Base-by-base conservation (phyloP, 1,140 invertebrate species). In the Himalopsyche phryganea region DNA sequence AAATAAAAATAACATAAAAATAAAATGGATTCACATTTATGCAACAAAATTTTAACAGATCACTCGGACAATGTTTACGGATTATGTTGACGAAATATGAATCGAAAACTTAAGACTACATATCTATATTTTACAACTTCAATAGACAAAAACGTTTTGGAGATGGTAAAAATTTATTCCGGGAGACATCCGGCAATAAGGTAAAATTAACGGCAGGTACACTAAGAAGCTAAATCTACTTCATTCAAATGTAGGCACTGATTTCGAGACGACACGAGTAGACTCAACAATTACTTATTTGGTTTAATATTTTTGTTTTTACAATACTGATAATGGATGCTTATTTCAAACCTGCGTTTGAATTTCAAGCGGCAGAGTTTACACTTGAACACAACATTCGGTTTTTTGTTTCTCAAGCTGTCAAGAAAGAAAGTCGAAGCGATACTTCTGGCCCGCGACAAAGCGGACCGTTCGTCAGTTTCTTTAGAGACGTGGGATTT, bases 291-390 rank as follows among this genome's bases (percentile, higher is more conserved):
- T 45, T 44, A 51, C 28, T 48, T 49, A 45, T 48, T 56, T 28
- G 23, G 23, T 28, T 28, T 41, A 13, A 20, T 36, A 48, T 23
- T 38, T 45, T 42, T 57, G 33, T 53, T 59, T 38, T 63, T 63
- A 49, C 61, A 60, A 53, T 50, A 42, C 40, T 58, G 45, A 20
- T 45, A 56, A 38, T 64, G 62, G n/a, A 60, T 44, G 49, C 53
- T 58, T 35, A 58, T 52, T 41, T 60, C 62, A 51, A 44, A 60
- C 42, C 58, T 60, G 20, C 41, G 45, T 41, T 60, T 49, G 17
- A 64, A 64, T 49, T 64, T 64, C 45, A 64, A 44, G 15, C 49
- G 51, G 41, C 62, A 64, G n/a, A 50, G 53, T 50, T 64, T 64
- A 17, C 62, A 64, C 47, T 42, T 64, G 42, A 53, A 60, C 19